Evolutionary conservation across 2,888 invertebrate species (phyloP), one percentile per base, ranked within the genome.

Genomic region (Mythimna impura): DNA sequence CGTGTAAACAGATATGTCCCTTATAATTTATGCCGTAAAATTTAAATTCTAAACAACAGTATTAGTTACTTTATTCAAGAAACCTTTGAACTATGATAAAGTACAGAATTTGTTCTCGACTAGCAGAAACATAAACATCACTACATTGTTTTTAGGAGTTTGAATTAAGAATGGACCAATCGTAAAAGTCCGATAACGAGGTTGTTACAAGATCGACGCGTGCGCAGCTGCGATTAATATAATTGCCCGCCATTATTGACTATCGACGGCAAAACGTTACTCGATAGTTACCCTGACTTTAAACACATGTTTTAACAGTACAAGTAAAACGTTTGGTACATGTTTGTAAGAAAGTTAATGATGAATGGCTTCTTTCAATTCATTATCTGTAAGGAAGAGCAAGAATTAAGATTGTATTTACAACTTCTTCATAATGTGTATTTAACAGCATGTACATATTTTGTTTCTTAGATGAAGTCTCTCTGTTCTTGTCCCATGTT

Each of bases 181-280:
- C 89, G 86, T 90, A 88, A 90, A 91, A 88, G 85, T 77, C 76
- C 90, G 91, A 92, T 92, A 92, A 91, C 91, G 87, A 89, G 88
- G 86, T 84, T 83, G 89, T 89, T 88, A 89, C 81, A 83, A 90
- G 87, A 87, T 79, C 85, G 86, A 82, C 91, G 90, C 90, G 90
- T 90, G 90, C 90, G 91, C 91, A 84, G 78, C 78, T 77, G 71
- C 84, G 87, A 88, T 90, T 88, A 89, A 84, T 86, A 90, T 91
- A 90, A 91, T 91, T 89, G 89, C 83, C 66, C 74, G 78, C 87
- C 86, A 89, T 89, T 90, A 89, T 80, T 83, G 82, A 80, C 71
- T 81, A 82, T 80, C 81, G 79, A 65, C 66, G 62, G 82, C 61
- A 61, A 65, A 80, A 75, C 70, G 73, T 78, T 80, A 81, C 69